Evolutionary conservation across 1,140 invertebrate genomes (phyloP).

Genomic region (Trichoplusia ni): DNA sequence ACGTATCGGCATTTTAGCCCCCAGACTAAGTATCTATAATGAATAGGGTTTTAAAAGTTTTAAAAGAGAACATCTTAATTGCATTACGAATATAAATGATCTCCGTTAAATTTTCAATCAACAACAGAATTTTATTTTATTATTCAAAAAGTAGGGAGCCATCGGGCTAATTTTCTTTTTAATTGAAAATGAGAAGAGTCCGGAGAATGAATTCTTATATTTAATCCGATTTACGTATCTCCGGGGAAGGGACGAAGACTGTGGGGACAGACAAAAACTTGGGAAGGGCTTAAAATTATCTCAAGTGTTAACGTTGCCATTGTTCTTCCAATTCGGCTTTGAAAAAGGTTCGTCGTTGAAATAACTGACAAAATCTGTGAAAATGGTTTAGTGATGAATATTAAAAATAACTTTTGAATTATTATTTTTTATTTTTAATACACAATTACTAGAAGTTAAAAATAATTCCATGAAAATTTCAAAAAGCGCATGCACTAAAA

Average conservation of each 20-base stretch:
- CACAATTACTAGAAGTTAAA: no score
- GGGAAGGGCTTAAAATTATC: neutral
- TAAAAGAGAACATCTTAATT: neutral
- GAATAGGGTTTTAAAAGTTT: slow-evolving; percentile 4
- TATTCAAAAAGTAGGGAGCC: slow-evolving; percentile 1
- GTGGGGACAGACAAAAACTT: neutral
- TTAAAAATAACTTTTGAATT: neutral
- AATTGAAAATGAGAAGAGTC: slow-evolving; percentile 13
- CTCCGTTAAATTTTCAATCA: slow-evolving; percentile 11
- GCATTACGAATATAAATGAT: slow-evolving; percentile 4
- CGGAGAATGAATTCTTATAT: slow-evolving; percentile 12
- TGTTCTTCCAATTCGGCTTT: neutral
- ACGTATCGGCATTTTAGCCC: neutral
- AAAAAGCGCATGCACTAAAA: no score
- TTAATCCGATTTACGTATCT: slow-evolving; percentile 24
- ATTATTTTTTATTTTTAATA: no score
- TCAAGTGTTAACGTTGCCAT: neutral
- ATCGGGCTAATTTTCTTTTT: slow-evolving; percentile 19
- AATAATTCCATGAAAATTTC: no score
- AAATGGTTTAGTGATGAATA: neutral
- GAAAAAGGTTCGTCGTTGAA: neutral
- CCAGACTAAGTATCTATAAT: neutral
- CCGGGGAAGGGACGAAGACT: neutral
- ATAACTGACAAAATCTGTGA: neutral
- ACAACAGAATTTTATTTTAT: slow-evolving; percentile 6